These are phyloP conservation scores for Cremastinae sp. DNA, from an alignment of 2,888 invertebrate species.

Conservation along the genomic window DNA sequence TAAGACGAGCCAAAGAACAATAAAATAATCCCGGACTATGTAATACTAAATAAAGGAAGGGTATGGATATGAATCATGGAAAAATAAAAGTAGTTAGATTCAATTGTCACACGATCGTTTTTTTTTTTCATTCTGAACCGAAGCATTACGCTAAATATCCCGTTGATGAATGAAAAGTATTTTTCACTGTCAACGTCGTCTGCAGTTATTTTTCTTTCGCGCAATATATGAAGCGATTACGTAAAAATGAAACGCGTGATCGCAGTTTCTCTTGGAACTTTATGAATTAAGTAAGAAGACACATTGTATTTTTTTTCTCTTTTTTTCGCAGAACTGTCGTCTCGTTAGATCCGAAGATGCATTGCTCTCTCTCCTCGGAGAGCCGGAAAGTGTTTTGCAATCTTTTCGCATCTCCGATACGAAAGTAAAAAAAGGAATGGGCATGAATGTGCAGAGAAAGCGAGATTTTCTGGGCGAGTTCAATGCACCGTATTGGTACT, in stretches of 20 bases:
- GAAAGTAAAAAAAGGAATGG: neutral
- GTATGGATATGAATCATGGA: no score
- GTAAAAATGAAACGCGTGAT: neutral
- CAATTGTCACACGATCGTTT: no score
- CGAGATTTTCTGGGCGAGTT: conserved; percentile 23
- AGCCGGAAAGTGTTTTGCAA: conserved; percentile 5
- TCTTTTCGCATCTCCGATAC: conserved; percentile 1
- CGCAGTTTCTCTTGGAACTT: neutral
- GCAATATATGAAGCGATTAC: neutral
- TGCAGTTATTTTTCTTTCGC: neutral
- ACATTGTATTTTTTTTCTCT: neutral
- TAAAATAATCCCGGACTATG: no score
- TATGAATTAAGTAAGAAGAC: neutral
- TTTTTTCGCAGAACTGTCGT: neutral
- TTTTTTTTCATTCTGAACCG: neutral
- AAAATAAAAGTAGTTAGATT: no score
- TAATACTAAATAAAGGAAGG: no score
- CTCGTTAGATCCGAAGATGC: neutral
- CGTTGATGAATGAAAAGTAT: neutral
- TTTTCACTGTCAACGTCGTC: neutral
- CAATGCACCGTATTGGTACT: conserved; percentile 22
- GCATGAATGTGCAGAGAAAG: conserved; percentile 28
- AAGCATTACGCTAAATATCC: neutral
- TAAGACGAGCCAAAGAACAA: neutral
- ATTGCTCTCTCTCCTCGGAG: neutral